Base-by-base conservation (phyloP, 2,888 invertebrate species). In the Microchrysa polita region DNA sequence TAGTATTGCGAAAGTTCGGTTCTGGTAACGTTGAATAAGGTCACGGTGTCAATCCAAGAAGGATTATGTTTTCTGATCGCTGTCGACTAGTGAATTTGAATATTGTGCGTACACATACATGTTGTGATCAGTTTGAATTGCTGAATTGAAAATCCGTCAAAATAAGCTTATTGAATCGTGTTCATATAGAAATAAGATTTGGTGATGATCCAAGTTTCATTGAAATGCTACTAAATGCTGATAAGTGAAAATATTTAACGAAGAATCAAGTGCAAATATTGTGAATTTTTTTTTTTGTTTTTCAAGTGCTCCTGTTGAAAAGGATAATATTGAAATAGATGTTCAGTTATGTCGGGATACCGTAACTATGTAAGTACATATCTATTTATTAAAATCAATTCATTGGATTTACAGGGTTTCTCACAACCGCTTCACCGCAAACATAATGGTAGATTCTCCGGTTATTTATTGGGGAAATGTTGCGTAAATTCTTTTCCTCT, bases 341-440 rank as follows among this genome's bases (percentile, higher is more conserved):
- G 22, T 34, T 1, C 23, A 57, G 65, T 48, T 10, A 76, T 76
- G 76, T 76, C 76, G 63, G 73, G 75, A 20, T 76, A 76, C 48
- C 59, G 76, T 27, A 75, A 72, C 67, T 76, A 76, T 75, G 76
- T 75, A 76, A 76, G 76, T 75, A 65, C 12, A 59, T n/a, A n/a
- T n/a, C n/a, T n/a, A n/a, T n/a, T n/a, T n/a, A n/a, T n/a, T n/a
- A n/a, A n/a, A n/a, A n/a, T n/a, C n/a, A n/a, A n/a, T n/a, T n/a
- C n/a, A n/a, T n/a, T n/a, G n/a, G n/a, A n/a, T n/a, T n/a, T n/a
- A n/a, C n/a, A n/a, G n/a, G n/a, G n/a, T n/a, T n/a, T n/a, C n/a
- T n/a, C n/a, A n/a, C n/a, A n/a, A n/a, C n/a, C n/a, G n/a, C n/a
- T n/a, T n/a, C n/a, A n/a, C n/a, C n/a, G n/a, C n/a, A n/a, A n/a